Evolutionary conservation across 2,113 vertebrate species (phyloP).

Genomic region (Serinus canaria): DNA sequence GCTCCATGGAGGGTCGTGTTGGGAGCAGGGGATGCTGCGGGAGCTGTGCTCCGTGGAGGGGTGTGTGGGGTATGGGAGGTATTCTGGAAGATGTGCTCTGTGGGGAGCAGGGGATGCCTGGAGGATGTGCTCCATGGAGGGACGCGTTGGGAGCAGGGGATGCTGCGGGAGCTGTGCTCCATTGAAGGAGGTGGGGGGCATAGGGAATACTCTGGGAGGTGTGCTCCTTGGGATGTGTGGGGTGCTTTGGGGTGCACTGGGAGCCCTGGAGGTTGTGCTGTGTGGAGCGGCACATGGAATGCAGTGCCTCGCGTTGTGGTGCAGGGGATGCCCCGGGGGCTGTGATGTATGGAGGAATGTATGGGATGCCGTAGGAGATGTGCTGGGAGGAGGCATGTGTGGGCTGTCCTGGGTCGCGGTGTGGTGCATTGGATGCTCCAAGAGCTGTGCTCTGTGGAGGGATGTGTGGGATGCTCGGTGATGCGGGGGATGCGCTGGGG

Average conservation of each 20-base stretch:
- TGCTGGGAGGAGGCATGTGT: neutral
- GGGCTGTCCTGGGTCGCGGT: neutral
- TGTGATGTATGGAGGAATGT: neutral
- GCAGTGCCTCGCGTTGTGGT: neutral
- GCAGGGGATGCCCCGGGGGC: neutral
- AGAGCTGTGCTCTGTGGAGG: neutral
- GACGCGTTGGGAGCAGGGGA: accelerated
- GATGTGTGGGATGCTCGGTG: neutral
- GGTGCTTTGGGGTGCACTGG: neutral
- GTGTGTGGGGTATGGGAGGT: neutral
- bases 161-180: neutral
- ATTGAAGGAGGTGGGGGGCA: neutral
- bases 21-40: neutral
- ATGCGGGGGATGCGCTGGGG: neutral
- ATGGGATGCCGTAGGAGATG: neutral
- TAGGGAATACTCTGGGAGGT: neutral
- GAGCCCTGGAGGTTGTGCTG: too few species aligned
- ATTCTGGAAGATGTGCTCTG: neutral
- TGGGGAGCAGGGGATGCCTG: neutral
- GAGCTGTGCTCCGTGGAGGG: accelerated
- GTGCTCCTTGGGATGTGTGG: neutral
- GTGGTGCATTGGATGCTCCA: neutral
- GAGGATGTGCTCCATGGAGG: neutral
- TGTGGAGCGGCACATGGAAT: neutral
- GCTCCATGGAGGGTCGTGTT: neutral